Conservation (phyloP, 2,888 invertebrate species). For the Drosophila peninsularis region DNA sequence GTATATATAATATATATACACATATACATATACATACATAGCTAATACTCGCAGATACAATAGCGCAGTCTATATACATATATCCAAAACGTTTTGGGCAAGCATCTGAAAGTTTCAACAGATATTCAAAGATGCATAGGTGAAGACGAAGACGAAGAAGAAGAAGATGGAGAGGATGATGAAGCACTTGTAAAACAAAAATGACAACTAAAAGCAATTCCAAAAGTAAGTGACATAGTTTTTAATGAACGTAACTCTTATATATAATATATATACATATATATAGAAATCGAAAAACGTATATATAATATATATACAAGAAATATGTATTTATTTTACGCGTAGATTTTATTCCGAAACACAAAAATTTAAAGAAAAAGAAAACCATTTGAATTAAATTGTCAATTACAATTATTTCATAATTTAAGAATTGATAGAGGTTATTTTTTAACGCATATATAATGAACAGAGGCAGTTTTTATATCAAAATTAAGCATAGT, state of each 20-base stretch:
- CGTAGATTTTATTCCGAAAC: slow-evolving; percentile 76
- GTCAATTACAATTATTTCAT: slow-evolving; percentile 78
- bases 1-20: slow-evolving; percentile 8
- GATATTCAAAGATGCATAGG: slow-evolving; percentile 21
- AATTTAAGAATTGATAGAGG: slow-evolving; percentile 76
- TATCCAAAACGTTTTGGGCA: slow-evolving; percentile 20
- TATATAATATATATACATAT: slow-evolving; percentile 45
- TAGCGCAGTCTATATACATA: slow-evolving; percentile 24
- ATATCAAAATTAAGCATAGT: slow-evolving; percentile 76
- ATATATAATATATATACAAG: slow-evolving; percentile 60
- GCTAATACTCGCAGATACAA: slow-evolving; percentile 5
- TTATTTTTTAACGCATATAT: slow-evolving; percentile 75
- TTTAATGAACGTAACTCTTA: slow-evolving; percentile 70
- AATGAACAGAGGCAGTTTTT: slow-evolving; percentile 69
- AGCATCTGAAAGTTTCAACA: slow-evolving; percentile 22
- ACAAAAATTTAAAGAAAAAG: slow-evolving; percentile 28
- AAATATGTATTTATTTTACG: slow-evolving; percentile 76
- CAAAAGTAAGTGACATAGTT: slow-evolving; percentile 78
- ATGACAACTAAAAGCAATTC: slow-evolving; percentile 81
- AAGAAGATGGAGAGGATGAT: slow-evolving; percentile 45
- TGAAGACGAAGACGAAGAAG: neutral
- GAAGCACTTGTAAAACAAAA: slow-evolving; percentile 78
- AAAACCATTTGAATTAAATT: slow-evolving; percentile 77
- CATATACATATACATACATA: neutral
- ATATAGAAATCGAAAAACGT: slow-evolving; percentile 50